Conservation (phyloP, 2,888 invertebrate genomes). For the Perizoma affinitatum region DNA sequence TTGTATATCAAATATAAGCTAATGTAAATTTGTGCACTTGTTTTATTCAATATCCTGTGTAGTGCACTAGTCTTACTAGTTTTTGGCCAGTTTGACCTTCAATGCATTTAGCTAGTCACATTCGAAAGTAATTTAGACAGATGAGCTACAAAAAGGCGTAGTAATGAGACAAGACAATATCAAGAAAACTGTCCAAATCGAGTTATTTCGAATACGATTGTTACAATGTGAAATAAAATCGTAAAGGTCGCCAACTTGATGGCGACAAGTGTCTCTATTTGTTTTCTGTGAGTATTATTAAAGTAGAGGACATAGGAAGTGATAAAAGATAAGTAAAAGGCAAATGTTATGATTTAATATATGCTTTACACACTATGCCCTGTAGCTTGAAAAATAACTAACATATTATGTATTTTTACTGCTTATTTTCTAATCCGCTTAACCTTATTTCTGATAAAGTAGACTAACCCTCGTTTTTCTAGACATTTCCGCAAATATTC, state of each 20-base stretch:
- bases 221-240: too few species aligned
- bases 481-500: too few species aligned
- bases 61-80: not conserved
- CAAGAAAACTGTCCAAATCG: too few species aligned
- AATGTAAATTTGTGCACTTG: constrained; percentile 72
- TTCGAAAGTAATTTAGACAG: not conserved
- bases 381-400: constrained; percentile 19
- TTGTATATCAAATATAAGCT: constrained; percentile 81
- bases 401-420: not conserved
- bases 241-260: not conserved
- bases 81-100: constrained; percentile 3
- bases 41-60: constrained; percentile 59
- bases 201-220: too few species aligned
- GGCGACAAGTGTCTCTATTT: too few species aligned
- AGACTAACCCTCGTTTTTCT: too few species aligned
- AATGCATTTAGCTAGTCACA: too few species aligned
- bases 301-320: constrained; percentile 13
- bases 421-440: too few species aligned
- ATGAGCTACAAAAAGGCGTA: not conserved
- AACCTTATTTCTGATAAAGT: too few species aligned
- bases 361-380: constrained; percentile 4
- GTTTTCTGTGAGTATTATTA: too few species aligned
- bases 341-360: constrained; percentile 11
- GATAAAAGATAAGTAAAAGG: constrained; percentile 22
- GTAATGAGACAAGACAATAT: too few species aligned